Evolutionary conservation across 2,797 vertebrate genomes (phyloP).

Genomic region (Sebastes minor): DNA sequence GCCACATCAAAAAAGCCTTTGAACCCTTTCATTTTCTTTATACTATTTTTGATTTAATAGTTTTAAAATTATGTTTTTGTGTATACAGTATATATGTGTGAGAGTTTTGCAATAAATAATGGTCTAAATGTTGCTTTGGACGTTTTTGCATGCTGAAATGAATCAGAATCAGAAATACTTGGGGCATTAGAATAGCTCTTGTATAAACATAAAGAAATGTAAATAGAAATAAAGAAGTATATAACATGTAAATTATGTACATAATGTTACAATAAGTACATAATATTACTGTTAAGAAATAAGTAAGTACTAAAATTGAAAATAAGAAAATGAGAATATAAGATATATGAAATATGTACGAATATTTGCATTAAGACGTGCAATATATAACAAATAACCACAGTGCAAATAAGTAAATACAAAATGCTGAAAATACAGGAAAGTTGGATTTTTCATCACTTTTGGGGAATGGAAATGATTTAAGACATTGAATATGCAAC

Average conservation of each 20-base stretch:
- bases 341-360: too few relatives aligned
- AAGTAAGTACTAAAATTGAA: too few relatives aligned
- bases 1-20: background rate
- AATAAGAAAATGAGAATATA: background rate
- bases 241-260: too few relatives aligned
- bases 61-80: background rate
- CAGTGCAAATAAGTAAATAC: too few relatives aligned
- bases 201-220: background rate
- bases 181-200: background rate
- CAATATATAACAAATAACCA: too few relatives aligned
- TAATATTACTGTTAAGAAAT: too few relatives aligned
- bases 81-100: background rate
- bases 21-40: background rate
- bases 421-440: background rate
- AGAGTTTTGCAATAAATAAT: background rate
- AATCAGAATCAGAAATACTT: background rate
- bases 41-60: background rate
- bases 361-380: too few relatives aligned
- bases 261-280: too few relatives aligned
- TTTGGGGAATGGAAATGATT: background rate
- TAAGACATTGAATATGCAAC: background rate
- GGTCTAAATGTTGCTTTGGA: background rate
- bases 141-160: background rate
- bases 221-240: too few relatives aligned
- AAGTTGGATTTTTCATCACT: background rate